phyloP scores from a whole-genome alignment of 2,113 vertebrate species.

The Heterotilapia buettikoferi region DNA sequence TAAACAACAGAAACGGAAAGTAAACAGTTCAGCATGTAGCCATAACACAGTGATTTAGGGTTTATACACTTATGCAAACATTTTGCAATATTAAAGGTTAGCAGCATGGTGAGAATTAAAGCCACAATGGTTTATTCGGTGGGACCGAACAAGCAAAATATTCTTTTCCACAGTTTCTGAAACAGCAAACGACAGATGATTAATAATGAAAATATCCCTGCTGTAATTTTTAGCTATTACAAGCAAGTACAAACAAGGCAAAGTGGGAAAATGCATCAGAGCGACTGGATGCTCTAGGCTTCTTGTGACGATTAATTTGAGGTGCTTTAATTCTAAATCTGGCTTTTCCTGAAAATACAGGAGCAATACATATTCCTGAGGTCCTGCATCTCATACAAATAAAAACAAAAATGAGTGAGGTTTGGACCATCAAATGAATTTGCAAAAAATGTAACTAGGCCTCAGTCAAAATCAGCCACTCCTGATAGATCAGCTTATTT shows the following conservation, averaged over 20 bases:
- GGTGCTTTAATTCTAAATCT: background rate
- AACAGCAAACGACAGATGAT: background rate
- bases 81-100: background rate
- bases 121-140: background rate
- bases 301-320: background rate
- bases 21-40: background rate
- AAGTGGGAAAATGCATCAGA: background rate
- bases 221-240: background rate
- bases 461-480: fast-evolving
- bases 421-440: background rate
- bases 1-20: background rate
- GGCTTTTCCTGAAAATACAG: background rate
- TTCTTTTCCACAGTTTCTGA: background rate
- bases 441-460: background rate
- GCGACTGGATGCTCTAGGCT: background rate
- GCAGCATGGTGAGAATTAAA: background rate
- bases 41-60: background rate
- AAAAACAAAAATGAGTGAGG: background rate
- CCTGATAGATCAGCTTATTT: background rate
- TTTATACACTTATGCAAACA: background rate
- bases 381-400: background rate
- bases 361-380: background rate
- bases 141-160: background rate
- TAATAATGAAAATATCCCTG: background rate
- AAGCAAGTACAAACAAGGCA: background rate